Percentiles rank a stretch among this genome's conserved stretches.
Evolutionary conservation across 2,888 invertebrate species (phyloP).

Genomic region (Deilephila porcellus): DNA sequence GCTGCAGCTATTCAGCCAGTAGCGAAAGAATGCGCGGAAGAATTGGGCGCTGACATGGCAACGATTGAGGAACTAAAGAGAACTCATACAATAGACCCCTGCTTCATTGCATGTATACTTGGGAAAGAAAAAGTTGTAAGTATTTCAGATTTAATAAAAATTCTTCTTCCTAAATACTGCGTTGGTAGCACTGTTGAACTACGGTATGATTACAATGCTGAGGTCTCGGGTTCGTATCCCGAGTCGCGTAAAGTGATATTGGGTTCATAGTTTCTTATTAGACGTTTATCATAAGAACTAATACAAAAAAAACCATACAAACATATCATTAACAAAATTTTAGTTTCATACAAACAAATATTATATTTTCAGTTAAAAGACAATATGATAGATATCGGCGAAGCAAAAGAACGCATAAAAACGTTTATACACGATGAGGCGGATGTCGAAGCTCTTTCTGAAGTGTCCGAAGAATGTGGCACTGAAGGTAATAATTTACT

Average conservation of each 20-base stretch:
- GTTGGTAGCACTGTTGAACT: too few relatives aligned
- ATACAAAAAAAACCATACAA: too few relatives aligned
- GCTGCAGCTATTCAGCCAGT: conserved; percentile 33
- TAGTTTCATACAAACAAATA: too few relatives aligned
- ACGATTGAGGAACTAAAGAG: conserved; percentile 42
- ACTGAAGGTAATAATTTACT: conserved; percentile 13
- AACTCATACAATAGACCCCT: conserved; percentile 46
- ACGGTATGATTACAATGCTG: too few relatives aligned
- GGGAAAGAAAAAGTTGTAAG: conserved; percentile 39
- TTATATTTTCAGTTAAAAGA: conserved; percentile 8
- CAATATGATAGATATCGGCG: background rate
- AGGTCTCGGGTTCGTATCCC: too few relatives aligned
- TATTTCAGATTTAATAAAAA: background rate
- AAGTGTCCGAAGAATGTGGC: background rate
- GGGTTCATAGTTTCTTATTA: too few relatives aligned
- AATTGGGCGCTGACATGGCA: conserved; percentile 42
- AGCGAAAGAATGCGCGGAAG: conserved; percentile 40
- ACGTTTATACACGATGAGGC: background rate
- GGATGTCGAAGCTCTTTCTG: background rate
- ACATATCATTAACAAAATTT: too few relatives aligned
- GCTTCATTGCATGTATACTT: conserved; percentile 51
- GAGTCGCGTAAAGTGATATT: too few relatives aligned
- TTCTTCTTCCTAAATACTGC: background rate
- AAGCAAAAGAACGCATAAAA: background rate
- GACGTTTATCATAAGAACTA: too few relatives aligned